Evolutionary conservation across 2,113 vertebrate species (phyloP).

Genomic region (Peromyscus californicus): DNA sequence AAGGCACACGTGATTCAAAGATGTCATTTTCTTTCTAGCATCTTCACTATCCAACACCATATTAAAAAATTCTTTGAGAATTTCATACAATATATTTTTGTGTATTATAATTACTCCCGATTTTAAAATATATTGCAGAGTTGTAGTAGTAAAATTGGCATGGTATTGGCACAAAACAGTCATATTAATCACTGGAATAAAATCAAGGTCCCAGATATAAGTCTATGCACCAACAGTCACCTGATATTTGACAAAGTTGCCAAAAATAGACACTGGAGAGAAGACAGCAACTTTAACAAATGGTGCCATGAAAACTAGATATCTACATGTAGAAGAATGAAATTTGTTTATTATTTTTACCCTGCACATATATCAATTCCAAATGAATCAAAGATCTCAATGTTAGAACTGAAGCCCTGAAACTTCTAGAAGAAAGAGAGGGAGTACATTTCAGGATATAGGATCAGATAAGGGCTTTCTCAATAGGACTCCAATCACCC

Average conservation of each 20-base stretch:
- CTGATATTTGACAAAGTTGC: neutral
- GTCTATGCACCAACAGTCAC: no score
- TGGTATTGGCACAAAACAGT: neutral
- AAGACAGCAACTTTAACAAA: neutral
- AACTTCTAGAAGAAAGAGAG: neutral
- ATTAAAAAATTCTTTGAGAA: neutral
- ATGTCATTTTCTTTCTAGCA: slow-evolving; percentile 30
- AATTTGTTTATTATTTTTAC: neutral
- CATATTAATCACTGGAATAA: neutral
- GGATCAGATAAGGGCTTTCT: neutral
- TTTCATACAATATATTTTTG: neutral
- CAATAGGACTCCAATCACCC: no score
- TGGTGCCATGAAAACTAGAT: neutral
- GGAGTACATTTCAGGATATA: neutral
- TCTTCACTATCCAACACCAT: slow-evolving; percentile 10
- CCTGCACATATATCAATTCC: neutral
- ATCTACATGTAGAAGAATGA: neutral
- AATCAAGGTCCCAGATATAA: neutral
- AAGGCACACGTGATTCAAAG: neutral
- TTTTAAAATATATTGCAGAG: neutral
- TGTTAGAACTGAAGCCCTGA: neutral
- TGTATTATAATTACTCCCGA: neutral
- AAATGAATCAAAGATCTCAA: neutral
- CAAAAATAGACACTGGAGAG: neutral
- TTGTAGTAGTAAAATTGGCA: neutral